Evolutionary conservation across 2,888 invertebrate genomes (phyloP), one percentile per base, ranked within the genome.

Genomic region (Caenorhabditis angaria): DNA sequence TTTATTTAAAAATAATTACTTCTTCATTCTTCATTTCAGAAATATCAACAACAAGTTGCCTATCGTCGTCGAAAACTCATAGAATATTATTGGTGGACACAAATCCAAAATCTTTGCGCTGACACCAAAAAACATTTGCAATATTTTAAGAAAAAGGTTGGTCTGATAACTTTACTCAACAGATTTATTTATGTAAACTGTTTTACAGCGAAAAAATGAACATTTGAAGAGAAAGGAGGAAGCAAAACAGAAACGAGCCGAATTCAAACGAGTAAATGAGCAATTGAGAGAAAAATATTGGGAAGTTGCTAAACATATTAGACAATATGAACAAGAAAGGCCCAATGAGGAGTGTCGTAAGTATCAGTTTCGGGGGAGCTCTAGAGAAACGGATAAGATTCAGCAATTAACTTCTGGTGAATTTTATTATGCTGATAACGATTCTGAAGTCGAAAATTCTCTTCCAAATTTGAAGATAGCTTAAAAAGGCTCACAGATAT

Each of bases 101-200:
- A 58, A 47, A 58, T 58, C 27, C 18, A 58, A 18, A 27, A 58
- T 10, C 25, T 24, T 25, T 58, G 41, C 54, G 24, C 2, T 3
- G 27, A 24, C 24, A 24, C 54, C 2, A 8, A 27, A 27, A 25
- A 54, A 25, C 18, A 54, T 3, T 8, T 24, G 18, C 22, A 54
- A 14, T 54, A 3, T 10, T 24, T 54, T 12, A 54, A 27, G 4
- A 25, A 27, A 24, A 25, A 54, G 27, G 54, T 54, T 41, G 3
- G 41, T 41, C 41, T n/a, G n/a, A n/a, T n/a, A n/a, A n/a, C n/a
- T n/a, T n/a, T 18, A 6, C 41, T 41, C 18, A 18, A 41, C 41
- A 41, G 14, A 12, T 41, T 41, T 18, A 12, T 41, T 18, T 12
- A 18, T 14, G 41, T 18, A 8, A 6, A 8, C n/a, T 8, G 5